Conservation (phyloP, 1,140 invertebrate species). For the Drosophila pseudoananassae region DNA sequence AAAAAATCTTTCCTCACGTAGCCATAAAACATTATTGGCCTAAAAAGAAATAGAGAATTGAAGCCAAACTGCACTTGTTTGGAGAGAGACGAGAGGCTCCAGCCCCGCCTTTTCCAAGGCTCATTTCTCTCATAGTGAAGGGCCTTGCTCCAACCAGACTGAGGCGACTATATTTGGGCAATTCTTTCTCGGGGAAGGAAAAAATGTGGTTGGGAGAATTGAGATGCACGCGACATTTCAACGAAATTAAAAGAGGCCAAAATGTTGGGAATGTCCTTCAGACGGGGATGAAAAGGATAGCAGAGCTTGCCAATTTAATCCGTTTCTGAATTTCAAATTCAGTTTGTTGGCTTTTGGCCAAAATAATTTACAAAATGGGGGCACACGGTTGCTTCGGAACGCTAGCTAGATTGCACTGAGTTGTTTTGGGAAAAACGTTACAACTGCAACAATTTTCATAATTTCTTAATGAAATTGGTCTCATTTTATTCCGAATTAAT, state of each 20-base stretch:
- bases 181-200: conserved; percentile 17
- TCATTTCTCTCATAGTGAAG: not conserved
- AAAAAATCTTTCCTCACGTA: conserved; percentile 37
- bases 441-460: too few relatives aligned
- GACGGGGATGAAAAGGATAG: not conserved
- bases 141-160: conserved; percentile 27
- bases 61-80: conserved; percentile 50
- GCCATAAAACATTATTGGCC: conserved; percentile 57
- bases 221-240: conserved; percentile 56
- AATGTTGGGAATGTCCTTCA: conserved; percentile 44
- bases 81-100: conserved; percentile 27
- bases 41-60: conserved; percentile 23
- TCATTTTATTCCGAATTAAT: too few relatives aligned
- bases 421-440: too few relatives aligned
- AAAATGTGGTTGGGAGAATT: conserved; percentile 6
- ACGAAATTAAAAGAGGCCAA: conserved; percentile 49
- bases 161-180: conserved; percentile 46
- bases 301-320: conserved; percentile 56
- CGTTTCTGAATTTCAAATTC: conserved; percentile 44
- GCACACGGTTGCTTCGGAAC: too few relatives aligned
- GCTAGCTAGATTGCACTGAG: too few relatives aligned
- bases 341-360: conserved; percentile 53
- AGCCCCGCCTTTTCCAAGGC: not conserved
- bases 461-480: too few relatives aligned
- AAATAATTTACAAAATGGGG: conserved; percentile 43